Conservation (phyloP, 2,888 invertebrate species). For the Xestoiulus laeticollis region DNA sequence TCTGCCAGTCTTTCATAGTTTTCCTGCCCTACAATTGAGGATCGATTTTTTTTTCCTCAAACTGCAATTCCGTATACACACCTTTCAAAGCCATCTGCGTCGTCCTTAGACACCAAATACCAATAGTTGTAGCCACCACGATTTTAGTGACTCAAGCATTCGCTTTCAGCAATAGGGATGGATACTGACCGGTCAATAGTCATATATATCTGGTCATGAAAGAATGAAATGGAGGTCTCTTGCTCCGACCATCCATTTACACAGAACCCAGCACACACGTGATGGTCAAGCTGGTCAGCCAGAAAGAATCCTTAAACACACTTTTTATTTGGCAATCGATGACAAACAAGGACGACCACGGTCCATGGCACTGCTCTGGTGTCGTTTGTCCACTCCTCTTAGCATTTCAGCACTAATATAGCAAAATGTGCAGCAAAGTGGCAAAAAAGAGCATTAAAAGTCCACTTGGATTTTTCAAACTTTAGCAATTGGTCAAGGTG, state of each 20-base stretch:
- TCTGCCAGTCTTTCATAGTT: slow-evolving; percentile 34
- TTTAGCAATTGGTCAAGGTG: neutral
- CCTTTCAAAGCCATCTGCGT: slow-evolving; percentile 20
- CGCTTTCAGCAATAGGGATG: neutral
- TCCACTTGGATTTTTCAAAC: neutral
- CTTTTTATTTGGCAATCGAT: slow-evolving; percentile 25
- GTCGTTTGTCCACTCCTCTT: neutral
- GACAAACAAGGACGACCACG: neutral
- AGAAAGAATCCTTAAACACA: slow-evolving; percentile 36
- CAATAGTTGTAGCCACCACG: slow-evolving; percentile 5
- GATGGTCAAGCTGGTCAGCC: slow-evolving; percentile 34
- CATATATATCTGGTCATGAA: slow-evolving; percentile 6
- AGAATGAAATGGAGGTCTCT: slow-evolving; percentile 8
- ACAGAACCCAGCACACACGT: neutral
- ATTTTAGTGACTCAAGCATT: neutral
- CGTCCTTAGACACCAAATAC: neutral
- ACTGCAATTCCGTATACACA: slow-evolving; percentile 2
- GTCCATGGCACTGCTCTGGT: neutral
- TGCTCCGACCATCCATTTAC: neutral
- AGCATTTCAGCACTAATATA: slow-evolving; percentile 8
- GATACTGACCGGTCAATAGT: slow-evolving; percentile 12
- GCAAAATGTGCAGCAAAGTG: slow-evolving; percentile 29
- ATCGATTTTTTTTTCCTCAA: neutral
- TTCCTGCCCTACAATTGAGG: neutral
- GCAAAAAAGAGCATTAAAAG: neutral